Conservation (phyloP, 2,113 vertebrate genomes). For the Nannobrachium achirus region DNA sequence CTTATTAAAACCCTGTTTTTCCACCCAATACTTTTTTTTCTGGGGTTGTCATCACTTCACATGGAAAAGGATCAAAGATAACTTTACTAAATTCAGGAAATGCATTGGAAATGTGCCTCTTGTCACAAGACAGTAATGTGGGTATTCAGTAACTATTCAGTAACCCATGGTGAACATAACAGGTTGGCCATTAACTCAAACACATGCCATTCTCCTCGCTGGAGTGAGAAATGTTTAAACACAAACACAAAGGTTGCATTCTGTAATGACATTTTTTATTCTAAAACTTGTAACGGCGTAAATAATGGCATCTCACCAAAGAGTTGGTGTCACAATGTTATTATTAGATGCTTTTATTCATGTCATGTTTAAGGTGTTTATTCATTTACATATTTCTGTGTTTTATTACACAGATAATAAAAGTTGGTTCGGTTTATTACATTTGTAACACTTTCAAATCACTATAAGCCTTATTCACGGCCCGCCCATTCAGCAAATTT, state of each 20-base stretch:
- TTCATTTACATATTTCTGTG: constrained; percentile 14
- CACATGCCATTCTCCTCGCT: constrained; percentile 13
- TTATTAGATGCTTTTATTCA: constrained; percentile 3
- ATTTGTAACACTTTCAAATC: neutral
- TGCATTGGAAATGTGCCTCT: neutral
- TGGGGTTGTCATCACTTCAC: neutral
- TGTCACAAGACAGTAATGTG: constrained; percentile 48
- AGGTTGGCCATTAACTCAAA: constrained; percentile 72
- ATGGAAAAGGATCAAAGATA: constrained; percentile 48
- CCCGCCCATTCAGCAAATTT: too few relatives aligned
- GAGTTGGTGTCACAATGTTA: neutral
- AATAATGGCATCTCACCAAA: constrained; percentile 19
- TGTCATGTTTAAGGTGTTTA: constrained; percentile 15
- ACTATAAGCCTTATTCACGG: too few relatives aligned
- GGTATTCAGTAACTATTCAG: constrained; percentile 55
- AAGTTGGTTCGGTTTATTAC: constrained; percentile 43
- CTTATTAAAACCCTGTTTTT: neutral
- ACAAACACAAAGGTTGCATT: neutral
- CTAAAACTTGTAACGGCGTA: constrained; percentile 5
- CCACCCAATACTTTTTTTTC: constrained; percentile 1
- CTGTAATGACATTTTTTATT: constrained; percentile 4
- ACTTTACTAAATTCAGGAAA: neutral
- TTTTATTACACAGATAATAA: constrained; percentile 21
- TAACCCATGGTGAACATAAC: constrained; percentile 53
- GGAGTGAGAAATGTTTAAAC: constrained; percentile 17